These are phyloP conservation scores for Prenolepis imparis DNA, from an alignment of 2,888 invertebrate species.

Conservation along the genomic window DNA sequence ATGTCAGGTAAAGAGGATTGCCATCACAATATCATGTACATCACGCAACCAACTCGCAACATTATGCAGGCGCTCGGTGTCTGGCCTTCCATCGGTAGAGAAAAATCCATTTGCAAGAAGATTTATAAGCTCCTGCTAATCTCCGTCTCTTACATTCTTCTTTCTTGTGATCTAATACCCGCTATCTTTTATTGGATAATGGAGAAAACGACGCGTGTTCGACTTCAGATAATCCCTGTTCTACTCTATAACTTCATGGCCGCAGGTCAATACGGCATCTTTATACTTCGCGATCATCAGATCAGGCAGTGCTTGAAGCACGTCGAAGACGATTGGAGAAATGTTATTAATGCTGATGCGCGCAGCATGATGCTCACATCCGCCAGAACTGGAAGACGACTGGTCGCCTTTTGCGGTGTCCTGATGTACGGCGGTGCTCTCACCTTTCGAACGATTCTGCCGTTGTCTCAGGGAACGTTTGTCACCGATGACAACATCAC, in stretches of 20 bases:
- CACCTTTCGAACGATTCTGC: constrained; percentile 76
- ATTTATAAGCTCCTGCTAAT: constrained; percentile 15
- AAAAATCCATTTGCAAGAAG: not conserved
- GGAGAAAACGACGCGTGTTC: constrained; percentile 61
- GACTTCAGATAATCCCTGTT: constrained; percentile 71
- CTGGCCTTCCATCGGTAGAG: constrained; percentile 22
- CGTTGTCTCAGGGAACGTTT: constrained; percentile 65
- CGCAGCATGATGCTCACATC: constrained; percentile 77
- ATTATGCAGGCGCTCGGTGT: constrained; percentile 17
- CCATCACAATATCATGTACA: constrained; percentile 12
- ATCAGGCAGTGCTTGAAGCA: constrained; percentile 71
- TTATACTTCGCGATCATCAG: constrained; percentile 53
- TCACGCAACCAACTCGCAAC: constrained; percentile 35
- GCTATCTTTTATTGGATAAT: constrained; percentile 68
- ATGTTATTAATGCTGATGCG: constrained; percentile 60
- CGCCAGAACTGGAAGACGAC: constrained; percentile 73
- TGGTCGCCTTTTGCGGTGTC: constrained; percentile 69
- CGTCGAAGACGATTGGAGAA: constrained; percentile 77
- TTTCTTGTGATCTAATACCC: constrained; percentile 66
- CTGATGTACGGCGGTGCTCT: constrained; percentile 75
- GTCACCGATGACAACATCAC: constrained; percentile 67
- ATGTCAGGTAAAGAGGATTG: constrained; percentile 34
- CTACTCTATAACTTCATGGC: constrained; percentile 64
- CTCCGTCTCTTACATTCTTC: constrained; percentile 63
- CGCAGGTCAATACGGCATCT: constrained; percentile 58